Conservation (phyloP, 2,113 vertebrate species). For the Pimephales promelas region DNA sequence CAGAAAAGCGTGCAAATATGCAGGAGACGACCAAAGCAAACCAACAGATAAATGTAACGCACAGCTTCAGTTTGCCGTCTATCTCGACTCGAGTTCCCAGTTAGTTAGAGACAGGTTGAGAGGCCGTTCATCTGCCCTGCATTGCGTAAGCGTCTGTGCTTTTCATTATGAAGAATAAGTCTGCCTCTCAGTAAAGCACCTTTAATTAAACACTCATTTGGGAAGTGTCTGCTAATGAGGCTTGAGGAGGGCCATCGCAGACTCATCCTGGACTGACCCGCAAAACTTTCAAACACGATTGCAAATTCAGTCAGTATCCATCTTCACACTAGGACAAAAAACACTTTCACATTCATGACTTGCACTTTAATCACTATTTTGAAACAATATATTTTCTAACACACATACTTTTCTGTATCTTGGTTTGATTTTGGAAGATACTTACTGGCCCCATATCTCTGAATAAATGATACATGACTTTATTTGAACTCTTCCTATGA, state of each 20-base stretch:
- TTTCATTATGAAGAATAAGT: background rate
- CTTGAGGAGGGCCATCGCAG: background rate
- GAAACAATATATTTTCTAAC: no score
- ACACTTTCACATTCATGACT: no score
- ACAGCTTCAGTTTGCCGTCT: background rate
- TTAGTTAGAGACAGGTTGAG: background rate
- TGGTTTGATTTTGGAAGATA: no score
- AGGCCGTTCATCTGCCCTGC: background rate
- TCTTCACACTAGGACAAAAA: no score
- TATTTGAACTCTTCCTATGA: no score
- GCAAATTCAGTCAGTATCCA: no score
- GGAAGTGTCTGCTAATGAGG: background rate
- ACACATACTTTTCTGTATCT: no score
- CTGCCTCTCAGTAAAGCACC: constrained; percentile 15
- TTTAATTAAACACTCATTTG: constrained; percentile 28
- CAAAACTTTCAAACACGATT: no score
- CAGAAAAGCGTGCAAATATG: background rate
- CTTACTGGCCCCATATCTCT: no score
- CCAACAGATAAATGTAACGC: background rate
- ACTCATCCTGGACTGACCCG: background rate
- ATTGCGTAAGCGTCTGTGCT: background rate
- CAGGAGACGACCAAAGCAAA: background rate
- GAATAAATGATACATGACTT: no score
- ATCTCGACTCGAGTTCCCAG: background rate
- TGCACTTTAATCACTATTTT: no score